Conservation (phyloP, 2,888 invertebrate genomes). For the Myopa tessellatipennis region DNA sequence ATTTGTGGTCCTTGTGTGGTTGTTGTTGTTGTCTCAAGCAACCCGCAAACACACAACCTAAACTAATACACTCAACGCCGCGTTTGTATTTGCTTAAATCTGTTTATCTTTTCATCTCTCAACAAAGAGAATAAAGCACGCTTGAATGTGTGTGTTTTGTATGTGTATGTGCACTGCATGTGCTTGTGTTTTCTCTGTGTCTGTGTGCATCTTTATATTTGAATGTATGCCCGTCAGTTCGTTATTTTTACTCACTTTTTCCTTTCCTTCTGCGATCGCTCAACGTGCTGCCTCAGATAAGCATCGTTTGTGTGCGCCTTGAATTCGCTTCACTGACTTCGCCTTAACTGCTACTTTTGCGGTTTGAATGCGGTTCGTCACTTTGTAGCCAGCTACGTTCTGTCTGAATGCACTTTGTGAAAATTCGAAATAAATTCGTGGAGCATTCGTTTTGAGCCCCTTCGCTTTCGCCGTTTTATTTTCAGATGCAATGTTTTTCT, state of each 20-base stretch:
- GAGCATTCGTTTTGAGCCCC: too few relatives aligned
- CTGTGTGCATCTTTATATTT: background rate
- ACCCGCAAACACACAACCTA: conserved; percentile 16
- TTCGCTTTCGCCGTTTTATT: too few relatives aligned
- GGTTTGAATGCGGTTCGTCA: conserved; percentile 23
- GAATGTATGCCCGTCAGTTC: background rate
- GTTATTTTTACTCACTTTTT: background rate
- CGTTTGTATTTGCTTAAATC: conserved; percentile 12
- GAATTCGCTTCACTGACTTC: conserved; percentile 29
- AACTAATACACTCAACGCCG: conserved; percentile 9
- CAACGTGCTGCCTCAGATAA: conserved; percentile 1
- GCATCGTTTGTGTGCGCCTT: conserved; percentile 15
- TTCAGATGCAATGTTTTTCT: too few relatives aligned
- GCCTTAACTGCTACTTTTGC: conserved; percentile 23
- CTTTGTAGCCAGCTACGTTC: background rate
- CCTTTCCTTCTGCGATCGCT: background rate
- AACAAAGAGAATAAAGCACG: background rate
- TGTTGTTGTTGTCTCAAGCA: conserved; percentile 1
- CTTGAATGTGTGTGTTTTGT: background rate
- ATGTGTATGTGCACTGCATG: background rate
- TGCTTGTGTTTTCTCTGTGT: background rate
- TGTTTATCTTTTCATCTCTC: conserved; percentile 20
- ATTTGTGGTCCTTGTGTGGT: background rate
- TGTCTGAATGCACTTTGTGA: background rate
- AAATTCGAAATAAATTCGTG: background rate